Percentiles rank a stretch among this genome's conserved stretches.
phyloP scores from a whole-genome alignment of 2,888 invertebrate genomes.

The Synergus gifuensis region DNA sequence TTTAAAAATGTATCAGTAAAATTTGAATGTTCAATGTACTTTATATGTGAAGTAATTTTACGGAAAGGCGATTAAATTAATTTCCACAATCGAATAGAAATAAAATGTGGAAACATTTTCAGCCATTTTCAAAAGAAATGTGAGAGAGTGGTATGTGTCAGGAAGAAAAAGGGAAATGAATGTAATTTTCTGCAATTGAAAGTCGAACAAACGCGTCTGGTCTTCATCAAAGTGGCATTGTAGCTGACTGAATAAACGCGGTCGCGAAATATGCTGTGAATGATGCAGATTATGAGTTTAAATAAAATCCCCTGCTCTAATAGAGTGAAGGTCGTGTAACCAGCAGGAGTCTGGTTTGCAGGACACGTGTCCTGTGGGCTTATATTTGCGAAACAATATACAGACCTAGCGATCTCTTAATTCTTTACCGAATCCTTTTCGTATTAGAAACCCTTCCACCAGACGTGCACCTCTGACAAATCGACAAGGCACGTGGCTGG shows the following conservation, averaged over 20 bases:
- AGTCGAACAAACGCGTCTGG: background rate
- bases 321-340: constrained; percentile 25
- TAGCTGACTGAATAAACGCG: background rate
- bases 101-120: background rate
- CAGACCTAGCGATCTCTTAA: constrained; percentile 34
- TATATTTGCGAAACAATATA: constrained; percentile 41
- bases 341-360: constrained; percentile 13
- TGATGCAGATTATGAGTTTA: constrained; percentile 25
- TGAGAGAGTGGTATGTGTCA: background rate
- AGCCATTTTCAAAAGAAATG: background rate
- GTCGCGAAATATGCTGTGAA: constrained; percentile 17
- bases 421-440: constrained; percentile 34
- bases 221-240: constrained; percentile 24
- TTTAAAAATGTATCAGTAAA: background rate
- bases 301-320: constrained; percentile 10
- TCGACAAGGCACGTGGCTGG: constrained; percentile 63
- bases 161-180: background rate
- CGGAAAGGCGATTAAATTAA: background rate
- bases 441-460: constrained; percentile 26
- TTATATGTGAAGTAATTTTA: background rate
- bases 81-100: background rate
- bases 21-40: background rate
- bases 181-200: constrained; percentile 10
- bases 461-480: constrained; percentile 53
- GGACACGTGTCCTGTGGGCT: constrained; percentile 34